Conservation (phyloP, 2,797 vertebrate genomes). For the Lindbergichthys nudifrons region DNA sequence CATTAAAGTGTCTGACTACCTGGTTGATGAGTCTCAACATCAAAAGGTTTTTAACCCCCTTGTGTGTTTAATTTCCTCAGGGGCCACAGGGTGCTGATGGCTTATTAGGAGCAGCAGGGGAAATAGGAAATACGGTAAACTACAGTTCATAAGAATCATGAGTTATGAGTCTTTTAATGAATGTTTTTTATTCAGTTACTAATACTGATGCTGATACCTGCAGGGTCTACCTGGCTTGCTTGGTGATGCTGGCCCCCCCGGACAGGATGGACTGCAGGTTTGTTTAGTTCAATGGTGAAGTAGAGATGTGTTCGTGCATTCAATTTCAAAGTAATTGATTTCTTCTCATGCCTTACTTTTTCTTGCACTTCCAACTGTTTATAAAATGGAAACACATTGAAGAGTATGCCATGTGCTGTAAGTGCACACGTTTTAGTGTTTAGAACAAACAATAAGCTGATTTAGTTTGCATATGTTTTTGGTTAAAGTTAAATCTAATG, state of each 20-base stretch:
- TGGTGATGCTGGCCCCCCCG: slow-evolving; percentile 81
- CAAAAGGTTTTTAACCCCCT: not conserved
- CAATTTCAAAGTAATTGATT: not conserved
- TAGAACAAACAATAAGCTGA: no score
- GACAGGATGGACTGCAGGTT: slow-evolving; percentile 90
- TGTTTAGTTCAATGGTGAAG: slow-evolving; percentile 26
- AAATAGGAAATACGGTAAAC: slow-evolving; percentile 87
- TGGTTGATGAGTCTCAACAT: not conserved
- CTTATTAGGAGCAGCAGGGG: slow-evolving; percentile 78
- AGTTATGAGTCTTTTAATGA: not conserved
- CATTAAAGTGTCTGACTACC: not conserved
- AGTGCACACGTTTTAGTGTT: no score
- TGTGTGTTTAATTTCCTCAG: slow-evolving; percentile 62
- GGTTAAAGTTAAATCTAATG: no score
- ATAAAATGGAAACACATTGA: no score
- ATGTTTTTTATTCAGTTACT: not conserved
- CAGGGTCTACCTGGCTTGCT: slow-evolving; percentile 84
- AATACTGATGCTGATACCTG: not conserved
- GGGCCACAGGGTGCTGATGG: slow-evolving; percentile 81
- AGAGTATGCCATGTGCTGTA: no score
- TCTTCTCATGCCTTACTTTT: not conserved
- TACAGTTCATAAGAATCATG: not conserved
- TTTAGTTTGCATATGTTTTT: no score
- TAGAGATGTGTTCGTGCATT: not conserved
- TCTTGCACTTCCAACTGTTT: not conserved